Conservation (phyloP, 2,113 vertebrate genomes). For the Aegotheles bennettii region DNA sequence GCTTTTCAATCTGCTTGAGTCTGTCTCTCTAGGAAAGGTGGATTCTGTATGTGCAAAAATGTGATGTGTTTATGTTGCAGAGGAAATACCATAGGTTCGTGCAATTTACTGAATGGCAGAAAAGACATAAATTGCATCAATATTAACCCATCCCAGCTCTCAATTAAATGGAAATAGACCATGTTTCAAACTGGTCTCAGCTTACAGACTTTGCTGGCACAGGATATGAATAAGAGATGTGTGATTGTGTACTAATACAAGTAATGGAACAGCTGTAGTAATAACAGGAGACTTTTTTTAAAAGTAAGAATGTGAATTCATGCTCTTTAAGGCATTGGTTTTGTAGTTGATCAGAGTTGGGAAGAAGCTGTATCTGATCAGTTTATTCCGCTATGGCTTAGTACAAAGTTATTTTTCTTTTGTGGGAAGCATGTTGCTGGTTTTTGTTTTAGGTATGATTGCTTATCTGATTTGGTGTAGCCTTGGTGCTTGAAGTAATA, state of each 20-base stretch:
- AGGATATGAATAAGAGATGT: neutral
- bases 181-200: neutral
- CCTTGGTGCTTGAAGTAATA: neutral
- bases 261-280: neutral
- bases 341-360: neutral
- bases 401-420: neutral
- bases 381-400: neutral
- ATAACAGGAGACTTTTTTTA: neutral
- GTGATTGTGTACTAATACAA: neutral
- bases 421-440: neutral
- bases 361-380: neutral
- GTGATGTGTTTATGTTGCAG: neutral
- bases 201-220: neutral
- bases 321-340: neutral
- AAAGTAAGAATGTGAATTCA: neutral
- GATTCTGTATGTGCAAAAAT: neutral
- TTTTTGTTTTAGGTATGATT: neutral
- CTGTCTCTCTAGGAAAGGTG: neutral
- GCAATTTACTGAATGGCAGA: neutral
- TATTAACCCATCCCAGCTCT: neutral
- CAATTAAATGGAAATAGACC: neutral
- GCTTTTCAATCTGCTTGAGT: neutral
- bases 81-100: neutral
- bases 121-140: neutral
- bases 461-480: slow-evolving; percentile 10